Conservation (phyloP, 2,797 vertebrate species). For the Hafferia zeledoni region DNA sequence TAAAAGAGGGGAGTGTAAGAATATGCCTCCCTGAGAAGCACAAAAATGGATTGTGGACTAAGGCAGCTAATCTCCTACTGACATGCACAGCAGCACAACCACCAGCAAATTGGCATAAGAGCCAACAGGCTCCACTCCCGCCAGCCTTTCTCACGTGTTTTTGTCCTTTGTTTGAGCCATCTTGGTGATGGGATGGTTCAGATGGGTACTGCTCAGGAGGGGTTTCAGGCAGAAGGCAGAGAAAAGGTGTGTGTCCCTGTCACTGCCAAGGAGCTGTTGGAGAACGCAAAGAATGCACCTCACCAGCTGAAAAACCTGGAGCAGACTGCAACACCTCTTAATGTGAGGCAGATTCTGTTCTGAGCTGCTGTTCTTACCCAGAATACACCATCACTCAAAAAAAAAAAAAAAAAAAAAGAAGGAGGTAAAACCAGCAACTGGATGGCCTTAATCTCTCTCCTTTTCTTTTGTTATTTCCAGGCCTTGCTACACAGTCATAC, state of each 20-base stretch:
- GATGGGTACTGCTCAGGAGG: neutral
- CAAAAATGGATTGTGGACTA: constrained; percentile 48
- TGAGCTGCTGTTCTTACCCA: neutral
- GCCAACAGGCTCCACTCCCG: neutral
- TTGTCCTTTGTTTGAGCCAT: neutral
- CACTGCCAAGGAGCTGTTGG: rapidly evolving
- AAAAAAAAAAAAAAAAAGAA: no score
- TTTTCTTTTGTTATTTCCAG: neutral
- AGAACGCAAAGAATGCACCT: neutral
- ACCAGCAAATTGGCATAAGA: neutral
- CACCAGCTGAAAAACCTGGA: neutral
- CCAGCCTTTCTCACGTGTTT: neutral
- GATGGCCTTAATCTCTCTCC: neutral
- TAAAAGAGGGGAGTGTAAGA: constrained; percentile 53
- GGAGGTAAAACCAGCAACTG: neutral
- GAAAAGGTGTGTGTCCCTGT: neutral
- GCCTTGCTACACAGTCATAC: neutral
- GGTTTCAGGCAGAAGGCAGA: neutral
- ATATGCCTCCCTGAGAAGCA: constrained; percentile 52
- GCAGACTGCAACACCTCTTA: neutral
- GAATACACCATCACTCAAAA: neutral
- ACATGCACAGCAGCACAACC: neutral
- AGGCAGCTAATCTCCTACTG: constrained; percentile 62
- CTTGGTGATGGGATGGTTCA: rapidly evolving
- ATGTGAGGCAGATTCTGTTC: neutral